Percentiles rank a stretch among this genome's conserved stretches.
Conservation (phyloP, 2,888 invertebrate species). For the Agrotis exclamationis region DNA sequence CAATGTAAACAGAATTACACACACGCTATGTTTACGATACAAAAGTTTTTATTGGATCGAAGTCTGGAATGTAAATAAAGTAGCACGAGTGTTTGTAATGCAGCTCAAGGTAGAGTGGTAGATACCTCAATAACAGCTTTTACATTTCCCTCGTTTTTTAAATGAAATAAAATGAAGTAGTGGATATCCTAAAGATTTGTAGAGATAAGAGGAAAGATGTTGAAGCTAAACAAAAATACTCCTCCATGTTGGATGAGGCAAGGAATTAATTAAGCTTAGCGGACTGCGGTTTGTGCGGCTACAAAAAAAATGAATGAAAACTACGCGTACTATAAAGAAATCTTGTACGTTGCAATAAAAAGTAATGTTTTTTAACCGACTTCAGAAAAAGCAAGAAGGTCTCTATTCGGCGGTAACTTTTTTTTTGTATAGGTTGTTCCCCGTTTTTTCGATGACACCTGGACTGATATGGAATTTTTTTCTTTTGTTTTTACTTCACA, state of each 20-base stretch:
- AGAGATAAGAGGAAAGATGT: conserved; percentile 26
- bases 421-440: too few species aligned
- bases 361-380: not conserved
- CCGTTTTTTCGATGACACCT: too few species aligned
- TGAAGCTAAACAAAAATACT: conserved; percentile 25
- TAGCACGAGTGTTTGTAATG: conserved; percentile 17
- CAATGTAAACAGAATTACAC: conserved; percentile 36
- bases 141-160: too few species aligned
- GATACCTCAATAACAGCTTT: too few species aligned
- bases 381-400: too few species aligned
- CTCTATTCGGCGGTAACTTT: too few species aligned
- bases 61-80: conserved; percentile 20
- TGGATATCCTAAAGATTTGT: conserved; percentile 2
- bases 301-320: conserved; percentile 21
- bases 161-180: not conserved
- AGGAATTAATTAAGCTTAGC: conserved; percentile 63
- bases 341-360: not conserved
- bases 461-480: too few species aligned
- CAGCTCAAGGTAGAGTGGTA: conserved; percentile 5
- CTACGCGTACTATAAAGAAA: not conserved
- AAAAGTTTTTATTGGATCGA: conserved; percentile 39
- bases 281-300: conserved; percentile 10
- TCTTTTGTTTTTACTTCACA: too few species aligned
- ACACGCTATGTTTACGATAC: conserved; percentile 38
- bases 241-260: conserved; percentile 39